These are phyloP conservation scores for Onychomys torridus DNA, from an alignment of 2,797 vertebrate species.

Conservation along the genomic window DNA sequence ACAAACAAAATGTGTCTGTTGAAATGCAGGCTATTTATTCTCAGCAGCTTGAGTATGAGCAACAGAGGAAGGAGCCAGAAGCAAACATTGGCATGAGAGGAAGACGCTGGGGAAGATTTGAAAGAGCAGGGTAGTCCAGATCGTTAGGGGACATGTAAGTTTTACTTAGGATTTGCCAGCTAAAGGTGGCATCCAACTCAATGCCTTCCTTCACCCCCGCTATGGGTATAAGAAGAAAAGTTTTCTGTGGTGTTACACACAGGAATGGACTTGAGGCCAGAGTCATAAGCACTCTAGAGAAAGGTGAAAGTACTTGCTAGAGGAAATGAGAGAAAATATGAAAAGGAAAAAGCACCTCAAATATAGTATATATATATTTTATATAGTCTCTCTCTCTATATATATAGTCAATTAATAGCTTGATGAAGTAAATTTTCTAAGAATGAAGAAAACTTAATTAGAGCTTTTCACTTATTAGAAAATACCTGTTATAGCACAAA, in stretches of 20 bases:
- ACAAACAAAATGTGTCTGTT: constrained; percentile 61
- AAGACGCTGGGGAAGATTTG: neutral
- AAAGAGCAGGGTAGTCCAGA: neutral
- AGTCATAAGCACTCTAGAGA: neutral
- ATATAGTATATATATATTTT: too few species aligned
- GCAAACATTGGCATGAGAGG: neutral
- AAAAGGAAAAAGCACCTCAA: neutral
- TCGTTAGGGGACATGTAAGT: neutral
- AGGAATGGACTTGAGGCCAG: neutral
- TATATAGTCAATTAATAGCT: neutral
- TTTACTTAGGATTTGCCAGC: neutral
- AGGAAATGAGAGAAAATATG: neutral
- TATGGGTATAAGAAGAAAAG: neutral
- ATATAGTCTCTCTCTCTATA: too few species aligned
- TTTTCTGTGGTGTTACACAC: neutral
- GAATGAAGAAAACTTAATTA: neutral
- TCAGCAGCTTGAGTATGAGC: neutral
- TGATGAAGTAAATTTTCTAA: neutral
- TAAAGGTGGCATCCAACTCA: neutral
- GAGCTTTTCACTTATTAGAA: neutral
- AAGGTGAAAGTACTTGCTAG: neutral
- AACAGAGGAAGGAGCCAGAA: neutral
- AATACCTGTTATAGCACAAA: neutral
- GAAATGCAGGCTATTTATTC: constrained; percentile 43
- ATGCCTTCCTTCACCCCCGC: accelerated